Base-by-base conservation (phyloP, 2,113 vertebrate genomes). In the Aphyosemion australe region DNA sequence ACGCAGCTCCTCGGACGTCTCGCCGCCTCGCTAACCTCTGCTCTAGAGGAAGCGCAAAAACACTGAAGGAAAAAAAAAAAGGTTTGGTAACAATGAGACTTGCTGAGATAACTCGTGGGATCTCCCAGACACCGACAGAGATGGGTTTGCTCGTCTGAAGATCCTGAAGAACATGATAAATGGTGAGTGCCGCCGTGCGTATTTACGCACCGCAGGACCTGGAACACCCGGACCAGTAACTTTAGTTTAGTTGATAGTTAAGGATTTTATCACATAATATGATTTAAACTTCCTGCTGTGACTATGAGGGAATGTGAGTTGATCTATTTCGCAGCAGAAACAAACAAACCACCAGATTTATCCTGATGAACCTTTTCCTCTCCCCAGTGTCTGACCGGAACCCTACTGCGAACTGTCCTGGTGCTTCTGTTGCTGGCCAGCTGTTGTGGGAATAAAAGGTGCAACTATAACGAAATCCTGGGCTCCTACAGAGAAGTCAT, bases 381-480 rank as follows among this genome's bases (percentile, higher is more conserved):
- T n/a, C 8, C 32, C 16, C 6, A 92, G 91, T 85, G 78, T 89
- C 83, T 88, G 83, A 70, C 76, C 61, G 89, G 85, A 87, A 39
- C 83, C 76, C 60, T 86, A 15, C 70, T 92, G 56, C 91, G 85
- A 37, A 74, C 70, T 79, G 71, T 90, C 77, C 66, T 89, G 63
- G 53, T 89, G 83, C 46, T 89, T 77, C 73, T 92, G 58, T 58
- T 92, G 58, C 63, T 92, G 72, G 69, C 74, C 53, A 64, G 61
- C 68, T 77, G 80, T 16, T 78, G 62, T 51, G 78, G 80, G 26
- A 90, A 84, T 79, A 78, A 80, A 42, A 68, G 61, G 69, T 93
- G 92, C 66, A 82, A 91, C 78, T 90, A 90, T 58, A 76, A 64
- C 53, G 86, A 89, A 58, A 90, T 93, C 56, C 74, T 91, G 74